A percentile compares a stretch with the other conserved stretches of the same genome.
phyloP scores from a whole-genome alignment of 2,888 invertebrate genomes.

The Cryptosula pallasiana region DNA sequence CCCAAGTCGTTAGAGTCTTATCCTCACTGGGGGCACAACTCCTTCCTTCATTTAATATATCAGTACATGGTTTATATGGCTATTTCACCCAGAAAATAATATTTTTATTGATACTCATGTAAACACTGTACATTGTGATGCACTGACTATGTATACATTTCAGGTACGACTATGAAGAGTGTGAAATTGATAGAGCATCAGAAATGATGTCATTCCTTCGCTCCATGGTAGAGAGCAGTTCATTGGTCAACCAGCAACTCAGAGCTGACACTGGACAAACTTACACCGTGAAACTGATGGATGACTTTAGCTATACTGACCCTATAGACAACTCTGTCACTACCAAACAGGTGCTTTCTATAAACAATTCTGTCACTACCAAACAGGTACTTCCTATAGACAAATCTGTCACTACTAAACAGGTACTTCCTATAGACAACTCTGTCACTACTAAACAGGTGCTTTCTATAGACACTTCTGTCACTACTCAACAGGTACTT shows the following conservation, averaged over 20 bases:
- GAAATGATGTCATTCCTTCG: conserved; percentile 83
- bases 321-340: conserved; percentile 87
- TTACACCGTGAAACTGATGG: conserved; percentile 73
- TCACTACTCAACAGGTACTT: background rate
- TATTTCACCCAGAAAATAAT: too few species aligned
- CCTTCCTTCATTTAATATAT: too few species aligned
- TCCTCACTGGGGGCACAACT: too few species aligned
- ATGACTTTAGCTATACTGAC: conserved; percentile 93
- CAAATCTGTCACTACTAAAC: conserved; percentile 8
- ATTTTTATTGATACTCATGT: too few species aligned
- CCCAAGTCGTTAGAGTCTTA: too few species aligned
- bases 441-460: background rate
- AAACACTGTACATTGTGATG: too few species aligned
- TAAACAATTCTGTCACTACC: background rate
- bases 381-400: conserved; percentile 17
- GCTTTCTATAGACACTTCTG: conserved; percentile 17
- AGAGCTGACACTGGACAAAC: conserved; percentile 53
- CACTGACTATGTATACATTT: too few species aligned
- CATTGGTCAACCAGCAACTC: conserved; percentile 50
- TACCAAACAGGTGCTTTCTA: conserved; percentile 66
- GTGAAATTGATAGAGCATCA: conserved; percentile 78
- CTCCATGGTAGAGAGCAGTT: conserved; percentile 61
- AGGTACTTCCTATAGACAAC: background rate
- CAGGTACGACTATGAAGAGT: conserved; percentile 96
- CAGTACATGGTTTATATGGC: too few species aligned